Evolutionary conservation across 2,113 vertebrate species (phyloP).

Genomic region (Colinus virginianus): DNA sequence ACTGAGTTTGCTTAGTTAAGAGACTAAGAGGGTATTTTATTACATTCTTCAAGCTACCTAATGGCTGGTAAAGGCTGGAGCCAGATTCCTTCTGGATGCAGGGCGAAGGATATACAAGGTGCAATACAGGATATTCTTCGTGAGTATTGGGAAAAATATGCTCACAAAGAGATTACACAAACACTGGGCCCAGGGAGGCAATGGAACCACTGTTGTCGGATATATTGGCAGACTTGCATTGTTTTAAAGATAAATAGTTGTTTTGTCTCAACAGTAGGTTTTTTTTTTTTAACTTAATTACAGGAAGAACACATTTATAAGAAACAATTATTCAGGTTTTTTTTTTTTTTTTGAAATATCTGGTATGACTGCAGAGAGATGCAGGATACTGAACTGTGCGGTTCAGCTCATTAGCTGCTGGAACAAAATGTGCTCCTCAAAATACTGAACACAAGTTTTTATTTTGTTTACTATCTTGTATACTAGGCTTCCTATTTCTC

Average conservation of each 20-base stretch:
- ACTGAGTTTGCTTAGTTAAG: background rate
- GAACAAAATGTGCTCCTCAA: too few relatives aligned
- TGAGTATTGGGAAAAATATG: background rate
- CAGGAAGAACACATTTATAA: fast-evolving
- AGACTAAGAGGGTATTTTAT: background rate
- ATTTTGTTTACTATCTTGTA: background rate
- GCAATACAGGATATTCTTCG: background rate
- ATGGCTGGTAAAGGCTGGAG: background rate
- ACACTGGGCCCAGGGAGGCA: background rate
- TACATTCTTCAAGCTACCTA: background rate
- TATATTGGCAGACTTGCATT: background rate
- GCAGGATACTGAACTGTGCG: background rate
- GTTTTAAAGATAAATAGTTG: background rate
- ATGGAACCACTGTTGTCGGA: background rate
- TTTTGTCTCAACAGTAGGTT: background rate
- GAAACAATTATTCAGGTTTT: background rate
- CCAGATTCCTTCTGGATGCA: background rate
- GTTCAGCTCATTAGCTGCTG: too few relatives aligned
- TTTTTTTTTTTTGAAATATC: background rate
- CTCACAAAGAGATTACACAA: background rate
- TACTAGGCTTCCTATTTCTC: background rate
- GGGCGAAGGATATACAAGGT: background rate
- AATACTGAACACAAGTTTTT: background rate
- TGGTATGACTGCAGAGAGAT: background rate
- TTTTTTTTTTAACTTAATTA: background rate